Conservation (phyloP, 2,113 vertebrate species). For the mouse (Mus musculus) region GRCm39 chr9:6197001-6197500, state of each 20-base stretch:
- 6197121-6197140: not conserved
- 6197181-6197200: not conserved
- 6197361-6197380: not conserved
- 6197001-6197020: not conserved
- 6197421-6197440: not conserved
- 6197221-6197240: not conserved
- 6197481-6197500: slow-evolving; percentile 7
- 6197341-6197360: not conserved
- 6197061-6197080: not conserved
- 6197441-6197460: not conserved
- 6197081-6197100: not conserved
- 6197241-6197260: not conserved
- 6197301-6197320: not conserved
- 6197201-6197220: not conserved
- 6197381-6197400: slow-evolving; percentile 27
- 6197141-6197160: not conserved
- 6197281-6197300: not conserved
- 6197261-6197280: not conserved
- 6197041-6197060: not conserved
- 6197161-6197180: not conserved
- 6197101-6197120: not conserved
- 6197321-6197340: not conserved
- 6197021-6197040: not conserved
- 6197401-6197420: slow-evolving; percentile 23
- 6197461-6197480: not conserved